Evolutionary conservation across 1,140 invertebrate species (phyloP).

Genomic region (Anthonomus grandis): DNA sequence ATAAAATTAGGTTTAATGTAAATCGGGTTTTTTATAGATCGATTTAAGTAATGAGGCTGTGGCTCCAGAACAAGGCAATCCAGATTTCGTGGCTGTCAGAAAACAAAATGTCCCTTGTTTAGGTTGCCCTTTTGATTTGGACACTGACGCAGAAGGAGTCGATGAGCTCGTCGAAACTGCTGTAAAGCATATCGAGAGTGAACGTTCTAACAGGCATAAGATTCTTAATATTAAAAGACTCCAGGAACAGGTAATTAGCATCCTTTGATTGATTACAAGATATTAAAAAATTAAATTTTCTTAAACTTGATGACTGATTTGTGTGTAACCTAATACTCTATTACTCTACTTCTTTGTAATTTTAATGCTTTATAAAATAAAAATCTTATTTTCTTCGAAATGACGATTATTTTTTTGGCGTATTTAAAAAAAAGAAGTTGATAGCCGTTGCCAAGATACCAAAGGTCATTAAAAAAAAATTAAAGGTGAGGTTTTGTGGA

Average conservation of each 20-base stretch:
- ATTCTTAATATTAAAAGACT: constrained; percentile 36
- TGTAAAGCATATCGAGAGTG: constrained; percentile 38
- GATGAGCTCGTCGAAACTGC: constrained; percentile 36
- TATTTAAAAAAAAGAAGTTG: too few relatives aligned
- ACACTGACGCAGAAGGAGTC: constrained; percentile 37
- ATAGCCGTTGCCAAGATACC: too few relatives aligned
- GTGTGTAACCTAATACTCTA: background rate
- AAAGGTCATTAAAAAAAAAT: too few relatives aligned
- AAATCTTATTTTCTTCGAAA: too few relatives aligned
- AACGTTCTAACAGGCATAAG: constrained; percentile 29
- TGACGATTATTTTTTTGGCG: too few relatives aligned
- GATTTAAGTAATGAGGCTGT: constrained; percentile 28
- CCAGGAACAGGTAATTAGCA: constrained; percentile 38
- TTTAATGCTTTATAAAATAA: background rate
- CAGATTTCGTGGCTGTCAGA: constrained; percentile 30
- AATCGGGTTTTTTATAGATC: constrained; percentile 17
- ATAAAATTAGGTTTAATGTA: background rate
- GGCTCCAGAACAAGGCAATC: constrained; percentile 22
- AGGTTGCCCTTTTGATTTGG: constrained; percentile 40
- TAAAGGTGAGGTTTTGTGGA: too few relatives aligned
- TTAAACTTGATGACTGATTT: background rate
- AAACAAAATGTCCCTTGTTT: constrained; percentile 23
- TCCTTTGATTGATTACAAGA: background rate
- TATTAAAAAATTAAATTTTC: background rate
- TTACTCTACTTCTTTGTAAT: too few relatives aligned